These are phyloP conservation scores for Actenoides lindsayi DNA, from an alignment of 2,113 vertebrate genomes.

Conservation along the genomic window DNA sequence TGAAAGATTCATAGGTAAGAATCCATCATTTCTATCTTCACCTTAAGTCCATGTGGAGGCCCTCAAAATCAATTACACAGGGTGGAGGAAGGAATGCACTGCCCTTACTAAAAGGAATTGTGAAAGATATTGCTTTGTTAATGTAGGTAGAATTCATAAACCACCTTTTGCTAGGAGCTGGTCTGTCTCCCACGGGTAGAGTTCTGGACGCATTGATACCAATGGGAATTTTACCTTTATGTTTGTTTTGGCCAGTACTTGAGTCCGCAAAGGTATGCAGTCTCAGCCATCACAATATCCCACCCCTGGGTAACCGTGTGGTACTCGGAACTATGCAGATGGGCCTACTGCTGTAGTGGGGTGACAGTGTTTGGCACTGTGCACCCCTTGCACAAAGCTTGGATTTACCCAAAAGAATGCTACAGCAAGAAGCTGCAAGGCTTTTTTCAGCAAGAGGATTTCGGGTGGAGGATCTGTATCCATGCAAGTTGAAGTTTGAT, in stretches of 20 bases:
- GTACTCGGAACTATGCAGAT: rapidly evolving
- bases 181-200: neutral
- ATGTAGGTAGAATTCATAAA: neutral
- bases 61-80: neutral
- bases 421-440: rapidly evolving
- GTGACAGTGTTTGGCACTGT: neutral
- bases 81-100: neutral
- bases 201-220: neutral
- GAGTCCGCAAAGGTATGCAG: rapidly evolving
- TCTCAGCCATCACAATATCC: neutral
- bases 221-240: neutral
- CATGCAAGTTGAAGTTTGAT: neutral
- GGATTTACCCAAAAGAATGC: neutral
- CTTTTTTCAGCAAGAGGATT: rapidly evolving
- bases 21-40: neutral
- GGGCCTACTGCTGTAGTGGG: rapidly evolving
- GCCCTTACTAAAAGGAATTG: neutral
- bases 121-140: neutral
- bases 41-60: neutral
- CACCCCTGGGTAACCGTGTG: neutral
- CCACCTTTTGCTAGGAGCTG: neutral
- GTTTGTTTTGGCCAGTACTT: neutral
- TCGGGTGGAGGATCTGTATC: neutral
- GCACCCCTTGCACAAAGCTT: neutral
- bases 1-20: neutral